Percentiles rank a stretch among this genome's conserved stretches.
phyloP scores from a whole-genome alignment of 23 tunicate species.

The Ascidia mentula region DNA sequence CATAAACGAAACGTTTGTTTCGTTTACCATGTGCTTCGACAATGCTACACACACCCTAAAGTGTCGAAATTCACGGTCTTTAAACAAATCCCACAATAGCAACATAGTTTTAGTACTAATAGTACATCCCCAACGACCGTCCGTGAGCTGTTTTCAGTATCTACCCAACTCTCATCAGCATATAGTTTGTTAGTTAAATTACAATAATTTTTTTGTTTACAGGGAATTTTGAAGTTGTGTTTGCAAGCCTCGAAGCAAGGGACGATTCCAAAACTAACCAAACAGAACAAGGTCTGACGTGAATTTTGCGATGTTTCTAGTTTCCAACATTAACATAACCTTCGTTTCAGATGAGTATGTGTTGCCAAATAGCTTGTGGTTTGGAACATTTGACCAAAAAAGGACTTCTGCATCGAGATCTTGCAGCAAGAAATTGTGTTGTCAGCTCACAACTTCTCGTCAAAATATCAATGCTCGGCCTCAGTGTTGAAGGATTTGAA shows the following conservation, averaged over 20 bases:
- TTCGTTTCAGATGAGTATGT: slow-evolving; percentile 71
- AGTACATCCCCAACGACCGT: too few relatives aligned
- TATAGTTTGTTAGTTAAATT: not conserved
- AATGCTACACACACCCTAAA: too few relatives aligned
- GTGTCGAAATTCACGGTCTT: too few relatives aligned
- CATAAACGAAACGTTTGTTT: too few relatives aligned
- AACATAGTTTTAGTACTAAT: too few relatives aligned
- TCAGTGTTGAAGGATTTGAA: slow-evolving; percentile 73
- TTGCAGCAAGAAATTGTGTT: slow-evolving; percentile 91
- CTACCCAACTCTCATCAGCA: too few relatives aligned
- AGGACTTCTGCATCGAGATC: slow-evolving; percentile 63
- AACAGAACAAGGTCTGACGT: slow-evolving; percentile 50
- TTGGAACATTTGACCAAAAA: slow-evolving; percentile 67
- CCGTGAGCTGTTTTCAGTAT: too few relatives aligned
- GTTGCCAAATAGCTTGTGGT: slow-evolving; percentile 85
- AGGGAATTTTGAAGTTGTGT: slow-evolving; percentile 94
- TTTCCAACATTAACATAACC: not conserved
- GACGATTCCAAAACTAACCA: slow-evolving; percentile 59
- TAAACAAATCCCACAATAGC: too few relatives aligned
- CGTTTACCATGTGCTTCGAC: too few relatives aligned
- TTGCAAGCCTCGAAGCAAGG: slow-evolving; percentile 72
- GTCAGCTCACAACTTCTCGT: slow-evolving; percentile 85
- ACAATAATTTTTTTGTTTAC: slow-evolving; percentile 10
- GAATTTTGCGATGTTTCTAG: not conserved
- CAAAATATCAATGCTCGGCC: slow-evolving; percentile 66